Base-by-base conservation (phyloP, 2,113 vertebrate species). In the Muscicapa adusta region DNA sequence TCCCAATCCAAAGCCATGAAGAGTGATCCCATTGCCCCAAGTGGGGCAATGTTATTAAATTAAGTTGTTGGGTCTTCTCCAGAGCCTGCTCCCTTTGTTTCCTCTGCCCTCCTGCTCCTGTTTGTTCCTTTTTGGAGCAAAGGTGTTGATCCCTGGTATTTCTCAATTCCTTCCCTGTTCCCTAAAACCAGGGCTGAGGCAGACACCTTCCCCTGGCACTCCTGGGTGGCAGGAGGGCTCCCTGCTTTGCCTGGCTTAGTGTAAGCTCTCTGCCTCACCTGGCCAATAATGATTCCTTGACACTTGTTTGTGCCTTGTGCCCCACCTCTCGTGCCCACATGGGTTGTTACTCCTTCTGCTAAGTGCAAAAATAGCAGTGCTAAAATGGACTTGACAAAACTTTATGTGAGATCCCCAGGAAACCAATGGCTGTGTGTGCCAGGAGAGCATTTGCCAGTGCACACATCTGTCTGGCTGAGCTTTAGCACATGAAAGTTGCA, bases 221-320 rank as follows among this genome's bases (percentile, higher is more conserved):
- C 25, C 45, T 33, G 40, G 22, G 9, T 91, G 56, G 34, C 61
- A 63, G 53, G 26, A 70, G 26, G 33, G 28, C n/a, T 75, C 45
- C 45, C 45, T 47, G 57, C 71, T 72, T 91, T 73, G 40, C 51
- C 62, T 88, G 48, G 17, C 50, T 80, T 1, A 0, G 19, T 62
- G 17, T 48, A 83, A 93, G 56, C 51, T 77, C 33, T 61, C 42
- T 78, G 85, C 8, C 82, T 82, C 18, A 60, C n/a, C 36, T 12
- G 3, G 54, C 14, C 42, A 53, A 9, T 48, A 57, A 19, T 4
- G 2, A 72, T 79, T 76, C 47, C 38, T 93, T 88, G 54, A 82
- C 29, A 12, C n/a, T 82, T 85, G 25, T 73, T 85, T n/a, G 92
- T 94, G 94, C 88, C 88, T 95, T 93, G 62, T 85, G 8, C 29